Evolutionary conservation across 1,140 invertebrate genomes (phyloP), one percentile per base, ranked within the genome.

Genomic region (Thereuonema tuberculata): DNA sequence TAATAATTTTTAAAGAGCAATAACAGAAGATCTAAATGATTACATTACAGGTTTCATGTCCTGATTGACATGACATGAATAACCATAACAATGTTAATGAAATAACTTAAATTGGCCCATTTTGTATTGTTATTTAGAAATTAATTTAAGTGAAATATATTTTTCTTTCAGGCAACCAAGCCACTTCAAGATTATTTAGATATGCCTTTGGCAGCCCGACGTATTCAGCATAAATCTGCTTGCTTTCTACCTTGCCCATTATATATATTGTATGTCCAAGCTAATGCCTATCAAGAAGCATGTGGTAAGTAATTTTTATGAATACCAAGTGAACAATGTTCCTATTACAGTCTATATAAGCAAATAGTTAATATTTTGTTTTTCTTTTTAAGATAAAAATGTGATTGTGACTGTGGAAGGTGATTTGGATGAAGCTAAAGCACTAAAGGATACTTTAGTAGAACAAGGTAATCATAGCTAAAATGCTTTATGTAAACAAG

Each of bases 181-280:
- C 92, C 93, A 2, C 75, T 96, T 17, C 88, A 95, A 73, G 88
- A 93, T 69, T 86, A 91, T 66, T 77, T 96, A 20, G 84, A 85
- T 46, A 76, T 94, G 60, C 80, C 82, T n/a, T 77, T 89, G 50
- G 85, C 89, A 69, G 82, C 85, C 67, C 82, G 83, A 59, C 78
- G 84, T 66, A 81, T 83, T 64, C 81, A 90, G 65, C 83, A 87
- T 67, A 79, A 82, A 65, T 77, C 81, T 56, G 88, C 90, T 15
- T 75, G 80, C 43, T 80, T 88, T 62, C 75, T 97, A 3, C 85
- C 91, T 3, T 76, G 82, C 57, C 84, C 90, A 2, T 74, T 98
- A 0, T 97, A 93, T 76, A 80, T 94, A 61, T 76, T 95, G 1
- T 95, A 89, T 76, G 83, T 88, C 59, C 89, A 93, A 76, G 77